Base-by-base conservation (phyloP, 53 echinoderm and acorn worm genomes). In the Stichopus horrens region DNA sequence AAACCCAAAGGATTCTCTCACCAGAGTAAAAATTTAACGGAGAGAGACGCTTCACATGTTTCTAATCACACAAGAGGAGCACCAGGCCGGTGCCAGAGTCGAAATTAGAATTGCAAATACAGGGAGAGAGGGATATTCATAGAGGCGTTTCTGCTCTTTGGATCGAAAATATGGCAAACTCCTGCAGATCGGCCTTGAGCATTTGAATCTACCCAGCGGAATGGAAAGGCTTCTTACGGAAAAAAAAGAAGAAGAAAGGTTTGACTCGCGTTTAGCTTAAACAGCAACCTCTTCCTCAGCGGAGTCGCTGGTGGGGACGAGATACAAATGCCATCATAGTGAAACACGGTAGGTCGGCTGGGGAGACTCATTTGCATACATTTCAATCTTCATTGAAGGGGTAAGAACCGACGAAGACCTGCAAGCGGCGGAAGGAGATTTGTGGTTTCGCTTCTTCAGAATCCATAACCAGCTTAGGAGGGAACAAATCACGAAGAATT, bases 101-200 rank as follows among this genome's bases (percentile, higher is more conserved):
- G 57, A 58, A 81, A 81, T 81, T 81, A 18, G 81, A 81, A 56
- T 81, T 81, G 81, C 81, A 81, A 81, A 81, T 81, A 9, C 58
- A 71, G 19, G 0, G 58, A 55, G 75, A 11, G 57, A 56, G 58
- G 58, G 81, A 81, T 81, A 81, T 81, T 81, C 81, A 81, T 54
- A 56, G 57, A 81, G 81, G 57, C 81, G 81, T 58, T 81, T 79
- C 23, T 20, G 21, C 81, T 58, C 81, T 81, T 57, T 20, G 7
- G 81, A 81, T 22, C 58, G 20, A 37, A 56, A 81, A 81, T 81
- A 81, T 81, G 58, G 56, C 81, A 81, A 37, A 81, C 81, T 81
- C 20, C 81, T 81, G 21, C 57, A 20, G 81, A 56, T 56, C 56
- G 81, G 81, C 81, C 81, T 81, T 81, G 81, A 81, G 81, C 81